A percentile compares a stretch with the other conserved stretches of the same genome.
phyloP scores from a whole-genome alignment of 2,113 vertebrate genomes.

The Pionites leucogaster region DNA sequence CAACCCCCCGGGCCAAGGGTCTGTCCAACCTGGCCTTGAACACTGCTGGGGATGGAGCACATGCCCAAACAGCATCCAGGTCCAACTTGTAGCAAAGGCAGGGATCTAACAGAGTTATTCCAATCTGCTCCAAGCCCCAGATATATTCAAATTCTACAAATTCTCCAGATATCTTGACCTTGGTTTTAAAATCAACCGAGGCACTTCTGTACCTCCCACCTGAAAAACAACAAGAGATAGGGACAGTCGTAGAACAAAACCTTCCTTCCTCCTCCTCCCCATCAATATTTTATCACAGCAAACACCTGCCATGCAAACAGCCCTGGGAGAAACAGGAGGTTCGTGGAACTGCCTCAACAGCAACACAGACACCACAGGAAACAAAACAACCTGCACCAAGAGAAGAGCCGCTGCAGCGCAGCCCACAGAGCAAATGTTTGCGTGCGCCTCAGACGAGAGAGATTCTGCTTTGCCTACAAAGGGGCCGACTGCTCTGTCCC shows the following conservation, averaged over 20 bases:
- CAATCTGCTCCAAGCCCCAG: not conserved
- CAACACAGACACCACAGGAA: constrained; percentile 50
- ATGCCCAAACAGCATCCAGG: not conserved
- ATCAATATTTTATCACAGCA: constrained; percentile 45
- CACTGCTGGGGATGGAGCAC: not conserved
- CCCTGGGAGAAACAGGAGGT: constrained; percentile 56
- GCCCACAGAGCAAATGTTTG: constrained; percentile 11
- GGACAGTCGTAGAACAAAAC: not conserved
- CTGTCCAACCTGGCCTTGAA: not conserved
- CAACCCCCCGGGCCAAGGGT: not conserved
- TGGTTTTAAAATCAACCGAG: not conserved
- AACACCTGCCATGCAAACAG: constrained; percentile 57
- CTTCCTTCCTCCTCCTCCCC: constrained; percentile 54
- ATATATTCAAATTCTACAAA: not conserved
- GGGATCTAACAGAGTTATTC: not conserved
- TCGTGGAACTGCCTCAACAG: constrained; percentile 40
- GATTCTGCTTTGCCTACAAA: not conserved
- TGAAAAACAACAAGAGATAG: not conserved
- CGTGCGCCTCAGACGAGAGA: rapidly evolving
- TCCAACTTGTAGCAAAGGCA: not conserved
- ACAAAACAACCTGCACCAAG: constrained; percentile 32
- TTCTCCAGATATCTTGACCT: not conserved
- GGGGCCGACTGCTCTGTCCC: not conserved
- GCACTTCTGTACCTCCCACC: not conserved
- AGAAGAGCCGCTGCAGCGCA: not conserved